Percentiles rank a stretch among this genome's conserved stretches.
Conservation (phyloP, 2,797 vertebrate species). For the Lateolabrax maculatus region DNA sequence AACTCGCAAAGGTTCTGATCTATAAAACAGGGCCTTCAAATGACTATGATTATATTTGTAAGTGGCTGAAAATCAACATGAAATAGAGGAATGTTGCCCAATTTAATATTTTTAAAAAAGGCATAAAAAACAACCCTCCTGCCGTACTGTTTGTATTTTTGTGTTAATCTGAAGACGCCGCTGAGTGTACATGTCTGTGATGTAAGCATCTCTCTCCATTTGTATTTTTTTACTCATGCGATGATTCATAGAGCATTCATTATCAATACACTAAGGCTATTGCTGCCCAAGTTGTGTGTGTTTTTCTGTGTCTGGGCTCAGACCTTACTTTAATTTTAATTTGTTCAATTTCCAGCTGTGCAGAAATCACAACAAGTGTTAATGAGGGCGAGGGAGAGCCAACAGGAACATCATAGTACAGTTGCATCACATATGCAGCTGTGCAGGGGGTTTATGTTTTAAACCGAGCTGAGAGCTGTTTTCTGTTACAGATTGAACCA, state of each 20-base stretch:
- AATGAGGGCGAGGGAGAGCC: slow-evolving; percentile 7
- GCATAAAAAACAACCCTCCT: slow-evolving; percentile 55
- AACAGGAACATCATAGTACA: background rate
- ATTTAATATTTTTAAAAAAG: slow-evolving; percentile 51
- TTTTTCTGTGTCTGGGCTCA: slow-evolving; percentile 4
- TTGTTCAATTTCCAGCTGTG: background rate
- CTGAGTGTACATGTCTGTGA: slow-evolving; percentile 76
- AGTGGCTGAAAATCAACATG: slow-evolving; percentile 49
- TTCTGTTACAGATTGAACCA: slow-evolving; percentile 16
- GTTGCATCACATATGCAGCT: slow-evolving; percentile 15
- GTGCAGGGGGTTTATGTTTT: slow-evolving; percentile 4
- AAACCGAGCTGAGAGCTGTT: background rate
- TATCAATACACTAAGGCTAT: slow-evolving; percentile 71
- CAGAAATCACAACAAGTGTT: background rate
- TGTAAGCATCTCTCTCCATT: slow-evolving; percentile 75
- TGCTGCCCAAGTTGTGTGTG: slow-evolving; percentile 57
- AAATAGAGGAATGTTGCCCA: slow-evolving; percentile 62
- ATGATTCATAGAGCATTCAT: slow-evolving; percentile 75
- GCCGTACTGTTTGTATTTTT: slow-evolving; percentile 75
- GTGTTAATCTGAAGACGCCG: slow-evolving; percentile 68
- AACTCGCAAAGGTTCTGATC: slow-evolving; percentile 39
- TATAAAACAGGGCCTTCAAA: slow-evolving; percentile 51
- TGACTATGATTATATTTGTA: slow-evolving; percentile 52
- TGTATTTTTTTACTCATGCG: slow-evolving; percentile 82
- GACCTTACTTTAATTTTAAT: background rate